Evolutionary conservation across 2,888 invertebrate species (phyloP).

Genomic region (Machimus atricapillus): DNA sequence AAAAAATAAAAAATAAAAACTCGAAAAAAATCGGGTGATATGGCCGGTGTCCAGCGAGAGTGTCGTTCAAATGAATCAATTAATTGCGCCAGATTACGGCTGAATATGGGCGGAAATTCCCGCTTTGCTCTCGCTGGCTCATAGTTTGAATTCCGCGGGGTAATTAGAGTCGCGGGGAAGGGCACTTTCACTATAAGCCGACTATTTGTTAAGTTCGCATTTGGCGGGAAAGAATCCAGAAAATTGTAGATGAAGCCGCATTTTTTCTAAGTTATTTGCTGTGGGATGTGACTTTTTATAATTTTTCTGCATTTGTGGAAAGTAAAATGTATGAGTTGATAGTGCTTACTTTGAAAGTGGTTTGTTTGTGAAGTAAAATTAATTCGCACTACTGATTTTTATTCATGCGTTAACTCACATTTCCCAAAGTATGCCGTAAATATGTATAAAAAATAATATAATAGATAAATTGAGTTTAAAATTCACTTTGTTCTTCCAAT

Average conservation of each 20-base stretch:
- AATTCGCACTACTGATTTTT: too few relatives aligned
- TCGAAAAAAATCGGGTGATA: not conserved
- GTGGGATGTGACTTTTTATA: not conserved
- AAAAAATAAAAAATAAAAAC: too few relatives aligned
- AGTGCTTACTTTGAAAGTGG: too few relatives aligned
- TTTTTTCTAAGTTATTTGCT: not conserved
- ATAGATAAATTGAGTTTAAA: too few relatives aligned
- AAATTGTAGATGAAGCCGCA: not conserved
- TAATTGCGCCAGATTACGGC: not conserved
- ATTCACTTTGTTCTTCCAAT: too few relatives aligned
- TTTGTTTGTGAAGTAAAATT: too few relatives aligned
- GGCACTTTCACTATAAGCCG: not conserved
- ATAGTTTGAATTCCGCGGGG: not conserved
- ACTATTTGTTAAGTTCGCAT: not conserved
- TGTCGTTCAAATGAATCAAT: slow-evolving; percentile 11
- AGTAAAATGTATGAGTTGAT: not conserved
- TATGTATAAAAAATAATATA: too few relatives aligned
- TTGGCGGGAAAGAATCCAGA: not conserved
- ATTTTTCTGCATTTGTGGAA: not conserved
- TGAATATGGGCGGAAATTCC: slow-evolving; percentile 11
- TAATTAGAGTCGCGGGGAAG: not conserved
- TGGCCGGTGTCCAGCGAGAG: not conserved
- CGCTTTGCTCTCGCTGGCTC: not conserved
- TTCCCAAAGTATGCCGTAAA: too few relatives aligned
- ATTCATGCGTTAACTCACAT: too few relatives aligned